Evolutionary conservation across 2,113 vertebrate species (phyloP), one percentile per base, ranked within the genome.

Genomic region (Arothron firmamentum): DNA sequence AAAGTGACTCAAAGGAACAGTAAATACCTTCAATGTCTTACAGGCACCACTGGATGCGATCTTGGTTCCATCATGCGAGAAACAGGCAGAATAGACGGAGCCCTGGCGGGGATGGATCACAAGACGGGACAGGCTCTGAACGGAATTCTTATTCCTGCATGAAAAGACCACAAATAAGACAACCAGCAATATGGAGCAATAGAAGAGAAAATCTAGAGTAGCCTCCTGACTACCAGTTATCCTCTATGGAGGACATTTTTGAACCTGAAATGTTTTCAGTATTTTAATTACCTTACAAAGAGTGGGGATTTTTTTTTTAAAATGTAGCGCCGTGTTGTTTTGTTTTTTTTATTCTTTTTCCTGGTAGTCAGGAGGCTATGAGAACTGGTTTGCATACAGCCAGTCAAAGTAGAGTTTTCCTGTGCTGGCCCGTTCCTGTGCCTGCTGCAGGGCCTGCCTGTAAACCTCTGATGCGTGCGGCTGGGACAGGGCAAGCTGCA

Each of bases 1-100:
- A 57, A 42, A 42, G 5, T 58, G 7, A 58, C 14, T 28, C 8
- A 59, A 19, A 63, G 2, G 58, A 10, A 23, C 1, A 38, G 34
- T 12, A 11, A 3, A 38, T 38, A 97, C 97, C 93, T 93, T 93
- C 60, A 99, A 86, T 0, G 86, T 94, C 87, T 90, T 95, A 87
- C 93, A 92, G 78, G 93, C 93, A 55, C 97, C 96, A 87, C 95
- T 94, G 17, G 95, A 94, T 62, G 95, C 96, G 54, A 98, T 93
- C 84, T 91, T 95, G 65, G 90, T 79, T 52, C 92, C 93, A 25
- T 96, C 91, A 43, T 90, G 90, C 56, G 97, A 99, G 88, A 97
- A 99, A 79, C 95, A 96, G 46, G 95, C 93, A 7, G 93, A 93
- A 81, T 93, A 94, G 74, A 97, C 87, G 47, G 94, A 92, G 80